phyloP scores from a whole-genome alignment of 2,113 vertebrate species.

The Orientallactaga bullata region DNA sequence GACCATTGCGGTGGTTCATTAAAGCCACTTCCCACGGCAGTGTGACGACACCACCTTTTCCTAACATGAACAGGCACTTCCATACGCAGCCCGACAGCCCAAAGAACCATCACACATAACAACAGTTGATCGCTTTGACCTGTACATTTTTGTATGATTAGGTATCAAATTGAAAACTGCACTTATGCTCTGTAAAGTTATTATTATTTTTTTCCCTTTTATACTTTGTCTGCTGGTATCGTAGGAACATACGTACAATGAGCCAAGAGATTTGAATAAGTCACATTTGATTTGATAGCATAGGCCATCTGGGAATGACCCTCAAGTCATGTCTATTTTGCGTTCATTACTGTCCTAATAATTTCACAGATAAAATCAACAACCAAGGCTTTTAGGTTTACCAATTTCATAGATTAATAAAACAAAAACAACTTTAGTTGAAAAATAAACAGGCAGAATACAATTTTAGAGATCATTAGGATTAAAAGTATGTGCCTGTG shows the following conservation, averaged over 20 bases:
- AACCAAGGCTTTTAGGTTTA: neutral
- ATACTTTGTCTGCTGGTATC: neutral
- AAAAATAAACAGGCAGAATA: neutral
- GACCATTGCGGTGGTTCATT: too few species aligned
- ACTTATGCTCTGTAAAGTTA: neutral
- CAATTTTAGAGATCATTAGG: neutral
- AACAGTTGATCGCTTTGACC: neutral
- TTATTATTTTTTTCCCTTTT: neutral
- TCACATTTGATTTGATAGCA: neutral
- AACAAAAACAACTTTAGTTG: neutral
- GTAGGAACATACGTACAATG: neutral
- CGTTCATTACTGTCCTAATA: neutral
- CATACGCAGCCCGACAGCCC: neutral
- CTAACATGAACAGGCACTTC: neutral
- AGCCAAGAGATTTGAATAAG: neutral
- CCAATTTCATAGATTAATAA: too few species aligned
- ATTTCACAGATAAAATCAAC: neutral
- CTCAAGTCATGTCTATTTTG: neutral
- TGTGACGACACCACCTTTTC: neutral
- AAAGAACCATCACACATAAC: neutral
- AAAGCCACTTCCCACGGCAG: neutral
- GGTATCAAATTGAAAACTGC: neutral
- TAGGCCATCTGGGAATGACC: neutral
- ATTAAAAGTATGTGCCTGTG: slow-evolving; percentile 2
- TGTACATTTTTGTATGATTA: neutral